Percentiles rank a stretch among this genome's conserved stretches.
phyloP scores from a whole-genome alignment of 2,888 invertebrate species.

The Saturnia japonica region DNA sequence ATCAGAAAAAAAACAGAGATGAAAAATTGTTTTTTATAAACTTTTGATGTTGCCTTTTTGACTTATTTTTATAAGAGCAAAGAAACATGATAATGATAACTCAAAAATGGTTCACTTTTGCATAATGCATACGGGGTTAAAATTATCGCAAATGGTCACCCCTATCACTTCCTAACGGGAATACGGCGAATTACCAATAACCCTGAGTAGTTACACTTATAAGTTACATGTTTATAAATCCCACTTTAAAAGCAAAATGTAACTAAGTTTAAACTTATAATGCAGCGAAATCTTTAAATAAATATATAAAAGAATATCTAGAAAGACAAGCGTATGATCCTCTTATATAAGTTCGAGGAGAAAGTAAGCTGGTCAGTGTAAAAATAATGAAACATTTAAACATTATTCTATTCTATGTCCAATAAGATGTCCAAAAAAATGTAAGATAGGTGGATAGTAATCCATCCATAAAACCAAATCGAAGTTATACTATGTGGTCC shows the following conservation, averaged over 20 bases:
- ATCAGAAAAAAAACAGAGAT: too few species aligned
- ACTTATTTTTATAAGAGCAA: too few species aligned
- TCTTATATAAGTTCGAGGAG: conserved; percentile 42
- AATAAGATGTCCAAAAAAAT: not conserved
- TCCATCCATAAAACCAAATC: not conserved
- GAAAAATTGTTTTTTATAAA: too few species aligned
- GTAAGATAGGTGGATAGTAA: not conserved
- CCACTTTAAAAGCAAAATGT: not conserved
- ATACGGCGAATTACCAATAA: too few species aligned
- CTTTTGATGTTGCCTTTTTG: too few species aligned
- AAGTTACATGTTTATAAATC: not conserved
- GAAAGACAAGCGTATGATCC: conserved; percentile 39
- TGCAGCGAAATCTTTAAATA: conserved; percentile 1
- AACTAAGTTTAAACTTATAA: not conserved
- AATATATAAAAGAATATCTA: conserved; percentile 20
- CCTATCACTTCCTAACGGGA: too few species aligned
- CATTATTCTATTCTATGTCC: not conserved
- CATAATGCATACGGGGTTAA: too few species aligned
- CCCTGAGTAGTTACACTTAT: not conserved
- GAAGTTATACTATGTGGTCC: not conserved
- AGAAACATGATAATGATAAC: too few species aligned
- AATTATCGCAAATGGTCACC: too few species aligned
- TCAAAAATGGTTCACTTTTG: too few species aligned
- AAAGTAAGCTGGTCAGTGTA: conserved; percentile 38
- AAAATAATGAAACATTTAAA: conserved; percentile 26